These are phyloP conservation scores for Gambusia holbrooki DNA, from an alignment of 2,113 vertebrate genomes.

Conservation along the genomic window DNA sequence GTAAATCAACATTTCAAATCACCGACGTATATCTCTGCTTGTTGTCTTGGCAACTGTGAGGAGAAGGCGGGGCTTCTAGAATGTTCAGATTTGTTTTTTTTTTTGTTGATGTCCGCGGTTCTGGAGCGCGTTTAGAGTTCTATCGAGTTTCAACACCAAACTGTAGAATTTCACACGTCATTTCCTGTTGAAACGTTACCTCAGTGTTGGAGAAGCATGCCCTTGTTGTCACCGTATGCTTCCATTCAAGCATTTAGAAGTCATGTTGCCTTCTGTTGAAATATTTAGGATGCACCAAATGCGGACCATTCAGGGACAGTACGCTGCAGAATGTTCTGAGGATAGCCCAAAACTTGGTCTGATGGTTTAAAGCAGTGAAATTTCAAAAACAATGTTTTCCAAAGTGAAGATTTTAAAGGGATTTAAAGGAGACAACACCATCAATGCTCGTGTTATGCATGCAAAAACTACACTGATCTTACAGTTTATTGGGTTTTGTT, in stretches of 20 bases:
- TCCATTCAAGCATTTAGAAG: background rate
- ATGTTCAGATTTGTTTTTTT: background rate
- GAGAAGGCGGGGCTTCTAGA: background rate
- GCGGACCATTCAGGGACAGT: background rate
- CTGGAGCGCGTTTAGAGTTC: slow-evolving; percentile 4
- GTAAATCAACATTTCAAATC: slow-evolving; percentile 23
- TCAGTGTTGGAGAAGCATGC: slow-evolving; percentile 49
- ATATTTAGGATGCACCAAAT: background rate
- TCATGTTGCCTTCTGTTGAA: background rate
- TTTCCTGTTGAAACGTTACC: background rate
- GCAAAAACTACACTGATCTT: background rate
- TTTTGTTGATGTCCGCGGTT: background rate
- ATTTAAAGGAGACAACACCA: background rate
- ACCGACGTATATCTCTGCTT: slow-evolving; percentile 14
- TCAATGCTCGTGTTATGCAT: background rate
- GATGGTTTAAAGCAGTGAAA: background rate
- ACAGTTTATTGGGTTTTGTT: background rate
- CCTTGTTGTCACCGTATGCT: slow-evolving; percentile 10
- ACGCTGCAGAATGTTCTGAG: too few species aligned
- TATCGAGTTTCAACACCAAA: background rate
- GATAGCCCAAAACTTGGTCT: background rate
- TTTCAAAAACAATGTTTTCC: too few species aligned
- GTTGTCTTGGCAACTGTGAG: background rate
- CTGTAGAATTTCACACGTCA: slow-evolving; percentile 21
- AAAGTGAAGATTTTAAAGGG: too few species aligned